Percentiles rank a stretch among this genome's conserved stretches.
Conservation (phyloP, 2,888 invertebrate genomes). For the Apeira syringaria region DNA sequence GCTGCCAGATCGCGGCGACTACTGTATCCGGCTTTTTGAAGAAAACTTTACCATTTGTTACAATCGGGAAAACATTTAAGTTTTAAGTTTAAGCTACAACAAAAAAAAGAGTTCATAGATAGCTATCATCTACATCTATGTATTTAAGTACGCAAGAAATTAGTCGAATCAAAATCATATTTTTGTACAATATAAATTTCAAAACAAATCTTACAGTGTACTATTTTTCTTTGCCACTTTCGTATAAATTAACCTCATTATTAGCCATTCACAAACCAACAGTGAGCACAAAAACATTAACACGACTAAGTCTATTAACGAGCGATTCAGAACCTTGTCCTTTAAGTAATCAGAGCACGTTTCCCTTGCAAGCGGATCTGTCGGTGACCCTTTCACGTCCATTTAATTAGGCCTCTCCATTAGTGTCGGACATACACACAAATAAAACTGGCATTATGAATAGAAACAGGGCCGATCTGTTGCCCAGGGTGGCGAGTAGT, state of each 20-base stretch:
- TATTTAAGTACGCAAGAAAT: no score
- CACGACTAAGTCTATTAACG: not conserved
- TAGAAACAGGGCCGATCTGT: conserved; percentile 38
- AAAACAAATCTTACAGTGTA: no score
- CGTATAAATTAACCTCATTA: conserved; percentile 25
- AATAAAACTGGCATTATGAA: conserved; percentile 61
- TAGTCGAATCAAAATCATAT: no score
- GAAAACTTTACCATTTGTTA: no score
- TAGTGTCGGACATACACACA: conserved; percentile 49
- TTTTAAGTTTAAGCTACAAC: no score
- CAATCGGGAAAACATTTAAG: no score
- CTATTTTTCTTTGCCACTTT: no score
- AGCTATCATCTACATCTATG: no score
- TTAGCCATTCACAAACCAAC: not conserved
- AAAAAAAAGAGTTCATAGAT: no score
- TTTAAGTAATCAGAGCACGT: conserved; percentile 4
- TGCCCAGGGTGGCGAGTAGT: conserved; percentile 3
- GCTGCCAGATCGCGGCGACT: no score
- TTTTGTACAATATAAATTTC: no score
- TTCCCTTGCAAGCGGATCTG: conserved; percentile 16
- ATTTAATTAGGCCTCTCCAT: conserved; percentile 67
- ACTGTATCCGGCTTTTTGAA: no score
- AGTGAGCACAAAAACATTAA: conserved; percentile 6
- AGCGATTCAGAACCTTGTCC: conserved; percentile 8
- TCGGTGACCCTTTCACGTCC: conserved; percentile 45